These are phyloP conservation scores for Hozukius guyotensis DNA, from an alignment of 2,797 vertebrate genomes.

Conservation along the genomic window DNA sequence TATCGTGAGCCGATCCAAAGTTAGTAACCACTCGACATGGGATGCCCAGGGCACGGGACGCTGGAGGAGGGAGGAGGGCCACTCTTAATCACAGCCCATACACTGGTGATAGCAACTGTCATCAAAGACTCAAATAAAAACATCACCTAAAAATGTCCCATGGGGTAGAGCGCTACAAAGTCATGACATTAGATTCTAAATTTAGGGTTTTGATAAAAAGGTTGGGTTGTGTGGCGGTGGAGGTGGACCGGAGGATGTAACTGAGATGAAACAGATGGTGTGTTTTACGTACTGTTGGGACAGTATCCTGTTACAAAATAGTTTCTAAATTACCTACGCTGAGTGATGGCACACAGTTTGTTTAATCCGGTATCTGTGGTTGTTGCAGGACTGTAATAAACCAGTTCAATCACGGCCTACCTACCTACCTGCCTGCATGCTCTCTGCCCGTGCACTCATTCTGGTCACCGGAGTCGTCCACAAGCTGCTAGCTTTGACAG, in stretches of 20 bases:
- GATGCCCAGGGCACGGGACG: constrained; percentile 87
- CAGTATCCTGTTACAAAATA: not conserved
- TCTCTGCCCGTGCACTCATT: too few species aligned
- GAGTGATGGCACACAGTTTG: not conserved
- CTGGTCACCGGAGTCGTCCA: too few species aligned
- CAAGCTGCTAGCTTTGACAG: too few species aligned
- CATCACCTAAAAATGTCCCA: not conserved
- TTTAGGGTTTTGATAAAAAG: not conserved
- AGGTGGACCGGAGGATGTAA: not conserved
- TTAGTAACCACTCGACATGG: constrained; percentile 90
- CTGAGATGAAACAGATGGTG: not conserved
- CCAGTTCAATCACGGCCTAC: fast-evolving
- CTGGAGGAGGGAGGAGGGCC: constrained; percentile 29
- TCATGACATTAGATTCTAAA: not conserved
- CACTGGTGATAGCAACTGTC: not conserved
- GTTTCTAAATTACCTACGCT: not conserved
- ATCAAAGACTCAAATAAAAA: constrained; percentile 11
- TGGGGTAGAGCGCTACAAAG: not conserved
- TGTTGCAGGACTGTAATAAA: too few species aligned
- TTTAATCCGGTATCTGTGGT: not conserved
- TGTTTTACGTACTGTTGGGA: not conserved
- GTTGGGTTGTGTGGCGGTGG: not conserved
- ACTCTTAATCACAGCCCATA: constrained; percentile 10
- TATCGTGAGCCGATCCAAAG: constrained; percentile 89
- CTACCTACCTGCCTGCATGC: too few species aligned